phyloP scores from a whole-genome alignment of 2,888 invertebrate genomes.

The Blastobasis lacticolella region DNA sequence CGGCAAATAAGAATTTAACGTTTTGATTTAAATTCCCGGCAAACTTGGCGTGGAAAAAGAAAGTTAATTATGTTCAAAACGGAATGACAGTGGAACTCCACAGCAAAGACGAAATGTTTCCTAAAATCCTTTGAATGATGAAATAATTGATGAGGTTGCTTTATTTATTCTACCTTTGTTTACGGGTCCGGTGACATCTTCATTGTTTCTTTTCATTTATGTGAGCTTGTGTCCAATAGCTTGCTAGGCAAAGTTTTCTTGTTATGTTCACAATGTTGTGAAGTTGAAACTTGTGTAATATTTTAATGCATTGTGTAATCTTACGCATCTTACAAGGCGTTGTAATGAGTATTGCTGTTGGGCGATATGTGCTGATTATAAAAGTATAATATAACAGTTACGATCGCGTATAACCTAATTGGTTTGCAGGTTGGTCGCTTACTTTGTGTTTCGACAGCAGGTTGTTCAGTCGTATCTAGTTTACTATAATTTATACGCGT shows the following conservation, averaged over 20 bases:
- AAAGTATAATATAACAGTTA: background rate
- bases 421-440: background rate
- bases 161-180: slow-evolving; percentile 12
- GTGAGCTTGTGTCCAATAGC: too few relatives aligned
- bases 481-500: slow-evolving; percentile 7
- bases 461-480: too few relatives aligned
- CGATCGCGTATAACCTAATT: background rate
- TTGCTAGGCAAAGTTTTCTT: too few relatives aligned
- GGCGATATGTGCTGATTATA: background rate
- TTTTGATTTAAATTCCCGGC: slow-evolving; percentile 41
- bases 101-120: slow-evolving; percentile 32
- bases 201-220: background rate
- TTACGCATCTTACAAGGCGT: background rate
- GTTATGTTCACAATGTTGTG: too few relatives aligned
- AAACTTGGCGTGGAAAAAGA: slow-evolving; percentile 40
- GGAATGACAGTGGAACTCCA: slow-evolving; percentile 40
- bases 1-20: too few relatives aligned
- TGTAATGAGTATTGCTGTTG: background rate
- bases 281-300: background rate
- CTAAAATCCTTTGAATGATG: slow-evolving; percentile 46
- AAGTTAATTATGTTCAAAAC: slow-evolving; percentile 51
- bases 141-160: slow-evolving; percentile 45
- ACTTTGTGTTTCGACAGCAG: background rate
- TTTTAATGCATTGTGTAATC: background rate
- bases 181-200: slow-evolving; percentile 1